phyloP scores from a whole-genome alignment of 1,140 invertebrate species.

The Hetaerina americana region DNA sequence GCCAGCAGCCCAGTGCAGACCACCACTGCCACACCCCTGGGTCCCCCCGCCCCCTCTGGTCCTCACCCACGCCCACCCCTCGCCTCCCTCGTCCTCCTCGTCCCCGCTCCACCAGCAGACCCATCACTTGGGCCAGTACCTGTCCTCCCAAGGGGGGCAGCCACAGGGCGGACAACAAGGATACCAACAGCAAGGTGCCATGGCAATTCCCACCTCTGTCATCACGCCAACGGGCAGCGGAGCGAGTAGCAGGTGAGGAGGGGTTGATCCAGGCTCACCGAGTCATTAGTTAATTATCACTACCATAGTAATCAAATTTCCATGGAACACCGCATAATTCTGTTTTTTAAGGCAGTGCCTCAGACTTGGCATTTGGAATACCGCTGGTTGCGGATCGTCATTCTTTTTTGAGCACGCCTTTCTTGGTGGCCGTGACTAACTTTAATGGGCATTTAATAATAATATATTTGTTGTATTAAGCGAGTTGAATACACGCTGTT shows the following conservation, averaged over 20 bases:
- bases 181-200: neutral
- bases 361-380: too few relatives aligned
- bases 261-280: too few relatives aligned
- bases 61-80: neutral
- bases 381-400: too few relatives aligned
- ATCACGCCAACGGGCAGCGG: neutral
- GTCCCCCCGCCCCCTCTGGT: neutral
- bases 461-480: too few relatives aligned
- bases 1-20: neutral
- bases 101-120: neutral
- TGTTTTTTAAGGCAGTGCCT: too few relatives aligned
- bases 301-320: too few relatives aligned
- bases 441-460: too few relatives aligned
- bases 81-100: neutral
- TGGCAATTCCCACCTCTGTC: neutral
- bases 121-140: neutral
- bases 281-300: too few relatives aligned
- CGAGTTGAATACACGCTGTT: too few relatives aligned
- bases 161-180: neutral
- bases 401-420: too few relatives aligned
- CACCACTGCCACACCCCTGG: neutral
- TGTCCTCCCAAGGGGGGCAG: neutral
- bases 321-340: too few relatives aligned
- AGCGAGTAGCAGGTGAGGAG: neutral
- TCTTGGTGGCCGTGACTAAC: too few relatives aligned